Base-by-base conservation (phyloP, 2,888 invertebrate genomes). In the Caenorhabditis sp. region DNA sequence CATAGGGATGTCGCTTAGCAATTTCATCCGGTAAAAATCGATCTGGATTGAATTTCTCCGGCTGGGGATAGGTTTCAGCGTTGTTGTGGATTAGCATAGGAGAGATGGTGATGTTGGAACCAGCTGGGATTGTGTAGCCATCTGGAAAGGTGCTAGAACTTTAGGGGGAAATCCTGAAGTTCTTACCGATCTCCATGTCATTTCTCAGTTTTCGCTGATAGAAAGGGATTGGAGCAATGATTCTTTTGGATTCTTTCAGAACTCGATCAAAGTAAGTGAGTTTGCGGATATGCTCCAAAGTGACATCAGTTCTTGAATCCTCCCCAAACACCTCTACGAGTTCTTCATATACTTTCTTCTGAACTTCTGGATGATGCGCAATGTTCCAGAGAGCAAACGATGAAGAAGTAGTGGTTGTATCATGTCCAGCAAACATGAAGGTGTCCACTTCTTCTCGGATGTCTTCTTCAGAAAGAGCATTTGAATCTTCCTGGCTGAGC, bases 351-450 rank as follows among this genome's bases (percentile, higher is more conserved):
- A 53, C 12, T 23, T 69, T 67, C 21, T 73, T 59, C 82, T 89
- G 89, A n/a, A 88, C 81, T n/a, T 88, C 85, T 2, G 87, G 87
- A 69, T 89, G 70, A 21, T 87, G 81, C 0, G 89, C 89, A 53
- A 89, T 83, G 68, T 88, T 80, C 79, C 88, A 88, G 7, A 87
- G 66, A 5, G 88, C 86, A 87, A 88, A 89, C 67, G 85, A 88
- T 61, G 87, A 85, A 0, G 88, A 88, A 52, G 88, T 87, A 1
- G 89, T 87, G 7, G 89, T 89, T 27, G 89, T 89, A 76, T 89
- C 89, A 80, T 89, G 89, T 23, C 71, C 81, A 67, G 89, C 90
- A 84, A 89, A 90, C 89, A 89, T 90, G 83, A 89, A 90, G 1
- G 89, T 90, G 78, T 90, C 90, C 1, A 79, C 73, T 65, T 79